Conservation (phyloP, 2,888 invertebrate species). For the Venusia cambrica region DNA sequence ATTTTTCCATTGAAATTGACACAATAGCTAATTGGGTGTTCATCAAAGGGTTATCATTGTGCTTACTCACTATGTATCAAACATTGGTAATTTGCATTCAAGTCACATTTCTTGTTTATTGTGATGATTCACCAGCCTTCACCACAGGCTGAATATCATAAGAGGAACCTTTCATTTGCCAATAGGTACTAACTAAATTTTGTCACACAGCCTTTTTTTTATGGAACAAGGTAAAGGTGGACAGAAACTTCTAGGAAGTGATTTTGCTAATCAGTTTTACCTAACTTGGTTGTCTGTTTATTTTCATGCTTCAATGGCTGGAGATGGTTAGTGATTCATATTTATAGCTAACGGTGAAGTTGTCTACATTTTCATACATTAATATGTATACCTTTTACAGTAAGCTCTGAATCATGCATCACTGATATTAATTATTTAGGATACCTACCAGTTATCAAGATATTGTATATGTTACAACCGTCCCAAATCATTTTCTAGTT, state of each 20-base stretch:
- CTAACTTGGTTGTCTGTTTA: constrained; percentile 8
- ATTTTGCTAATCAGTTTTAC: constrained; percentile 3
- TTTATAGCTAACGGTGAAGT: constrained; percentile 42
- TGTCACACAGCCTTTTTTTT: too few relatives aligned
- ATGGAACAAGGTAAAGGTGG: not conserved
- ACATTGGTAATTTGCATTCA: constrained; percentile 16
- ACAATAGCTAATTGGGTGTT: too few relatives aligned
- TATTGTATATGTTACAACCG: too few relatives aligned
- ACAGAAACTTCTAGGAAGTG: constrained; percentile 7
- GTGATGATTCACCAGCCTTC: constrained; percentile 14
- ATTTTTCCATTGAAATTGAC: too few relatives aligned
- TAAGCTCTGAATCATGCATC: constrained; percentile 37
- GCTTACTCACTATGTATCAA: too few relatives aligned
- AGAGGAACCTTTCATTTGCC: too few relatives aligned
- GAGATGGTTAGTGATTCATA: constrained; percentile 48
- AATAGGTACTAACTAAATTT: too few relatives aligned
- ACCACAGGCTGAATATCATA: constrained; percentile 9
- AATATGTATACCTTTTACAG: constrained; percentile 36
- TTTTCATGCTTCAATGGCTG: constrained; percentile 55
- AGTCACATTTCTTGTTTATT: constrained; percentile 5
- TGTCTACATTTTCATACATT: constrained; percentile 34
- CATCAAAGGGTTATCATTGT: too few relatives aligned
- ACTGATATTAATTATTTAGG: constrained; percentile 20
- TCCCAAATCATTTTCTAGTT: too few relatives aligned
- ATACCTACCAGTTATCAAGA: too few relatives aligned